Evolutionary conservation across 2,888 invertebrate species (phyloP).

Genomic region (Allygus modestus): DNA sequence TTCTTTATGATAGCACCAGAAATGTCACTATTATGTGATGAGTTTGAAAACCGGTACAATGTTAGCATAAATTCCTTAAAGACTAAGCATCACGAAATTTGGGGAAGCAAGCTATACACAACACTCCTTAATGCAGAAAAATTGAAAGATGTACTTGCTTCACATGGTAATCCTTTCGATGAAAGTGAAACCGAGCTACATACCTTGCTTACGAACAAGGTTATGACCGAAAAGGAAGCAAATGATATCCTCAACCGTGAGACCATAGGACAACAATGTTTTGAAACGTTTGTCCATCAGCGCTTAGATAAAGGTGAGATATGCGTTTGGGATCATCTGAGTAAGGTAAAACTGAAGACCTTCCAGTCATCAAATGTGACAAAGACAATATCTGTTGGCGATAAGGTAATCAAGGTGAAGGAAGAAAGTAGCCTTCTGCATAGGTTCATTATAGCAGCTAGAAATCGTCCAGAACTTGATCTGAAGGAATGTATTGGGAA

Average conservation of each 20-base stretch:
- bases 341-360: too few species aligned
- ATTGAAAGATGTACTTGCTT: conserved; percentile 9
- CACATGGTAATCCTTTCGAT: neutral
- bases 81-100: conserved; percentile 14
- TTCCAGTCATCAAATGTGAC: too few species aligned
- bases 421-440: too few species aligned
- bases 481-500: too few species aligned
- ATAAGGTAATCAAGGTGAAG: too few species aligned
- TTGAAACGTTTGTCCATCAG: neutral
- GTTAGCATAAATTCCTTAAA: neutral
- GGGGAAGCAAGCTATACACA: neutral
- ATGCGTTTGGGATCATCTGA: neutral
- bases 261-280: conserved; percentile 10
- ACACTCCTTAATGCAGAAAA: neutral
- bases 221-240: conserved; percentile 10
- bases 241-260: conserved; percentile 3
- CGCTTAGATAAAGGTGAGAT: conserved; percentile 4
- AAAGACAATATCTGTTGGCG: too few species aligned
- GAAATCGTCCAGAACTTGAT: too few species aligned
- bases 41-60: neutral
- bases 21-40: conserved; percentile 5
- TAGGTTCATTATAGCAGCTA: too few species aligned
- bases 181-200: neutral
- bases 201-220: neutral
- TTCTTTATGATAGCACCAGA: conserved; percentile 2